Conservation (phyloP, 2,797 vertebrate species). For the Luscinia luscinia region DNA sequence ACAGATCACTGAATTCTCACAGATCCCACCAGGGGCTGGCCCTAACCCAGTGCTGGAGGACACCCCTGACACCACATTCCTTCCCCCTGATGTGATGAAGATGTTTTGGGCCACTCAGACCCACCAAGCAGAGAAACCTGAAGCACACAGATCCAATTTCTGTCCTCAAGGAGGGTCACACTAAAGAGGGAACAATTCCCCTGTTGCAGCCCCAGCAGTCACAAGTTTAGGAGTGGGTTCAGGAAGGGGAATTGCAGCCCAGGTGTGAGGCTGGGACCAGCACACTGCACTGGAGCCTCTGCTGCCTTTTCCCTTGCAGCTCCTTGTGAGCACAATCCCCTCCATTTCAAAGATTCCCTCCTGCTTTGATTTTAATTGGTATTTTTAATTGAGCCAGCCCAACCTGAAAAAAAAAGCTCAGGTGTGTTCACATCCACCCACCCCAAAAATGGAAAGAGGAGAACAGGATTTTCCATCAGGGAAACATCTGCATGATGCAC, state of each 20-base stretch:
- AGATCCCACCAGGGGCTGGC: background rate
- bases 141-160: background rate
- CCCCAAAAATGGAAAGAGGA: background rate
- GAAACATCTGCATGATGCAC: background rate
- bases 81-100: background rate
- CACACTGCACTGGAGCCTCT: background rate
- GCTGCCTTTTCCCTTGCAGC: background rate
- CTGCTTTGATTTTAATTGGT: background rate
- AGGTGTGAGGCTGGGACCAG: background rate
- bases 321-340: background rate
- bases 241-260: background rate
- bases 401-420: background rate
- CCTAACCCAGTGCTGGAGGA: background rate
- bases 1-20: too few relatives aligned
- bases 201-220: background rate
- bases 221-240: rapidly evolving
- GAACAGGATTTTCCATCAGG: background rate
- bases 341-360: background rate
- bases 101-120: background rate
- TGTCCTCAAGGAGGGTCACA: constrained; percentile 5
- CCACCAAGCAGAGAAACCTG: background rate
- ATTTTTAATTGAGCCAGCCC: background rate
- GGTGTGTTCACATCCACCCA: background rate
- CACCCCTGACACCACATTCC: background rate
- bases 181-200: background rate